Base-by-base conservation (phyloP, 2,113 vertebrate species). In the Misgurnus anguillicaudatus region DNA sequence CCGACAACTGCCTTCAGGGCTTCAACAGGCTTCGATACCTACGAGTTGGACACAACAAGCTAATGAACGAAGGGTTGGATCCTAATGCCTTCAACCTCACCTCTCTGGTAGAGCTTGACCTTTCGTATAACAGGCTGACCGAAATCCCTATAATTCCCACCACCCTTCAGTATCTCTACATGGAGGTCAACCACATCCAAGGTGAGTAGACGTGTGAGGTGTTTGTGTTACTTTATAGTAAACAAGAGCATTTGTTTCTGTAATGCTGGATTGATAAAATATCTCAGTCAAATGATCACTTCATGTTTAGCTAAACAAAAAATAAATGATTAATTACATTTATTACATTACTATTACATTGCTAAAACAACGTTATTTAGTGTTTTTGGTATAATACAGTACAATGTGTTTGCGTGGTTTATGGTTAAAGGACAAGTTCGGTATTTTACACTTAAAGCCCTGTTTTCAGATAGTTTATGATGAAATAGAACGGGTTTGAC, bases 101-200 rank as follows among this genome's bases (percentile, higher is more conserved):
- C 83, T 88, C 89, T 66, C 82, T 94, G 77, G 85, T 93, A 78
- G 92, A 94, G 85, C 84, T 93, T 76, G 93, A 93, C 71, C 89
- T 94, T 41, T 92, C 92, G n/a, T 91, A 92, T 69, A 94, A 93
- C 85, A 87, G 87, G 76, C 88, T 93, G 8, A 89, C 69, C 1
- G 75, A 77, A 51, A 87, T 89, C 65, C 92, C 93, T 42, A 70
- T 82, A 0, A 91, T 93, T 17, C 89, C 92, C 41, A 86, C 60
- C 75, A 91, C 86, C 1, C 89, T 94, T 68, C 90, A 89, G 84
- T 89, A 93, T 78, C 91, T 94, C 31, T 93, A 92, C 83, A 85
- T 94, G 78, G 90, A 94, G 76, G 92, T 91, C 78, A 94, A 94
- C 82, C 19, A 87, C 41, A 93, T 94, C 85, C 78, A 87, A 86